These are phyloP conservation scores for Leptothorax acervorum DNA, from an alignment of 2,888 invertebrate genomes.

Conservation along the genomic window DNA sequence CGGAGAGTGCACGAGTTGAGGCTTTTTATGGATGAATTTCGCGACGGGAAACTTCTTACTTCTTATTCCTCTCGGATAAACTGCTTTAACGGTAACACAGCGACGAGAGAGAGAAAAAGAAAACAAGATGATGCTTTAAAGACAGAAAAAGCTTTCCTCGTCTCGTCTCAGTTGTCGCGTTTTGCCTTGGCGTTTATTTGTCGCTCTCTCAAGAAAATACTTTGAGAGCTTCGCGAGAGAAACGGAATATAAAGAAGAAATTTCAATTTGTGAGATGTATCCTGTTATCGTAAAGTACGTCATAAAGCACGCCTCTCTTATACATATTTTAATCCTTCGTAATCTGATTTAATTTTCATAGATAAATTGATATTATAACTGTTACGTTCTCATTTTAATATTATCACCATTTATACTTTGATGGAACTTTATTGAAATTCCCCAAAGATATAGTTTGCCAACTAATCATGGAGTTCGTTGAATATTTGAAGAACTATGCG, in stretches of 20 bases:
- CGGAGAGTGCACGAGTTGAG: neutral
- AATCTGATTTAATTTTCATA: slow-evolving; percentile 9
- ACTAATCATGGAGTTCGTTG: neutral
- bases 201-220: slow-evolving; percentile 24
- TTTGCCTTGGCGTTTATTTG: slow-evolving; percentile 23
- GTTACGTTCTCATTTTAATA: neutral
- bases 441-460: neutral
- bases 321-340: neutral
- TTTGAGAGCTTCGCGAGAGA: slow-evolving; percentile 16
- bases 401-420: neutral
- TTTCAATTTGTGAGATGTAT: slow-evolving; percentile 9
- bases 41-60: neutral
- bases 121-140: slow-evolving; percentile 1
- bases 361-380: neutral
- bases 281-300: neutral
- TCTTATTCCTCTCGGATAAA: neutral
- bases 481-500: slow-evolving; percentile 17
- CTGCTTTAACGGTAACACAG: slow-evolving; percentile 5
- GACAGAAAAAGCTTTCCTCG: slow-evolving; percentile 21
- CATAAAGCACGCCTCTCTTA: neutral
- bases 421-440: slow-evolving; percentile 19
- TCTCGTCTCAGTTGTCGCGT: slow-evolving; percentile 21
- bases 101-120: neutral
- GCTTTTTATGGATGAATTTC: neutral
- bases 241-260: slow-evolving; percentile 15